Evolutionary conservation across 2,888 invertebrate species (phyloP).

Genomic region (Gisinianus flammeolus): DNA sequence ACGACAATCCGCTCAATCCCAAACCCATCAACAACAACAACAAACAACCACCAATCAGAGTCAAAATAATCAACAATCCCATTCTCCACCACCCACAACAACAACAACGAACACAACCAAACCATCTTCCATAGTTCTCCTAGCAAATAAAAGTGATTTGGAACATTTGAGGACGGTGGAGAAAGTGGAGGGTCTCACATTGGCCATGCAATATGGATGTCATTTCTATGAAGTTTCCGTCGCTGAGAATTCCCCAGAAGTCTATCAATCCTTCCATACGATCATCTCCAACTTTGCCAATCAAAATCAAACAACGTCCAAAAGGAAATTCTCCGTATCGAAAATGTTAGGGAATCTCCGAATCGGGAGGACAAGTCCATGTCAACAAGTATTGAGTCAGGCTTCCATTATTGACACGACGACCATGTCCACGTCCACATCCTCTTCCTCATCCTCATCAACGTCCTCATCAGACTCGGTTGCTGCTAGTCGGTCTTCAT

Average conservation of each 20-base stretch:
- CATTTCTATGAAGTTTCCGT: constrained; percentile 83
- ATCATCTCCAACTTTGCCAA: constrained; percentile 36
- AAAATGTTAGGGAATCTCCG: constrained; percentile 78
- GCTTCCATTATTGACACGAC: constrained; percentile 53
- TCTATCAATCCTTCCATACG: constrained; percentile 76
- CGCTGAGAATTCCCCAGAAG: constrained; percentile 76
- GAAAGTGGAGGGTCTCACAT: constrained; percentile 73
- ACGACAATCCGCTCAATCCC: neutral
- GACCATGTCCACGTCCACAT: neutral
- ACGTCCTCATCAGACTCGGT: constrained; percentile 28
- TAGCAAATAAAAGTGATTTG: constrained; percentile 81
- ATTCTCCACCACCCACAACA: constrained; percentile 6
- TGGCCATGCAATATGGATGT: constrained; percentile 70
- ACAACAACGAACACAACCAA: too few relatives aligned
- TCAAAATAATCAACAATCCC: constrained; percentile 5
- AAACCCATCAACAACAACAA: neutral
- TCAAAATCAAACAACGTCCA: constrained; percentile 29
- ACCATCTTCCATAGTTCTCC: constrained; percentile 66
- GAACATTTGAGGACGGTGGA: constrained; percentile 78
- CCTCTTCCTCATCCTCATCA: constrained; percentile 11
- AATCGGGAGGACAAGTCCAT: constrained; percentile 54
- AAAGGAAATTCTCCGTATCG: constrained; percentile 69
- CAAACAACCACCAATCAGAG: neutral
- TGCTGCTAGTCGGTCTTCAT: neutral
- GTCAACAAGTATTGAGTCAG: constrained; percentile 50